phyloP scores from a whole-genome alignment of 2,888 invertebrate genomes.

The Noctua pronuba region DNA sequence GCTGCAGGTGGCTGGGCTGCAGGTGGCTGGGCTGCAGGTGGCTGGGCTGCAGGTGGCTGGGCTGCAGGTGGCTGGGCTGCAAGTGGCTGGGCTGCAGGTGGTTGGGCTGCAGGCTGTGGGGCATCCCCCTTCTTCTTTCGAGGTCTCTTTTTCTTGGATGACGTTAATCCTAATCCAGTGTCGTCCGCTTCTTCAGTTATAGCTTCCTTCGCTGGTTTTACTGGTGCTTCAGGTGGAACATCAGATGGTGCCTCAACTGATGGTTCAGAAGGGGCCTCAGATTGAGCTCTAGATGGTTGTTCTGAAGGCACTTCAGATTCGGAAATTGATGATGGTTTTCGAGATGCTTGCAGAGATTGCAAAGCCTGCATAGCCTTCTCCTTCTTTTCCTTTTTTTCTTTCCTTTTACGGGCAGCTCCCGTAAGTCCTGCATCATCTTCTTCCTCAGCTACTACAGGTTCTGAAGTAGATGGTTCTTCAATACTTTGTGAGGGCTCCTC shows the following conservation, averaged over 20 bases:
- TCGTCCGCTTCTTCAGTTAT: slow-evolving; percentile 53
- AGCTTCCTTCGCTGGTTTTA: slow-evolving; percentile 27
- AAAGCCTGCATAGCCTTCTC: slow-evolving; percentile 62
- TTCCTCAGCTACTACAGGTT: slow-evolving; percentile 26
- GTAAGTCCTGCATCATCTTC: slow-evolving; percentile 51
- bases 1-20: background rate
- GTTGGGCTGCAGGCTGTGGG: slow-evolving; percentile 11
- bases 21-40: background rate
- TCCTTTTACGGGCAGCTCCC: slow-evolving; percentile 65
- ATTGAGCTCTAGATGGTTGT: slow-evolving; percentile 37
- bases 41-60: background rate
- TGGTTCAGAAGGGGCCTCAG: slow-evolving; percentile 49
- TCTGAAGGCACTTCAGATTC: slow-evolving; percentile 35
- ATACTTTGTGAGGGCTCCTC: slow-evolving; percentile 44
- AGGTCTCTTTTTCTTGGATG: slow-evolving; percentile 64
- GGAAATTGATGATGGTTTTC: slow-evolving; percentile 37
- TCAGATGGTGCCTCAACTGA: slow-evolving; percentile 11
- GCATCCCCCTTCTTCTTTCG: slow-evolving; percentile 58
- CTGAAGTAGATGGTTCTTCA: slow-evolving; percentile 56
- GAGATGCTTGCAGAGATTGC: slow-evolving; percentile 45
- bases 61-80: background rate
- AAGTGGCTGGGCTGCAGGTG: background rate
- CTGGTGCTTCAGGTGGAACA: slow-evolving; percentile 5
- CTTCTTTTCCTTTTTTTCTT: slow-evolving; percentile 66
- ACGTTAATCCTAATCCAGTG: slow-evolving; percentile 58